A percentile compares a stretch with the other conserved stretches of the same genome.
Evolutionary conservation across 2,797 vertebrate species (phyloP).

Genomic region (Monodelphis domestica): DNA sequence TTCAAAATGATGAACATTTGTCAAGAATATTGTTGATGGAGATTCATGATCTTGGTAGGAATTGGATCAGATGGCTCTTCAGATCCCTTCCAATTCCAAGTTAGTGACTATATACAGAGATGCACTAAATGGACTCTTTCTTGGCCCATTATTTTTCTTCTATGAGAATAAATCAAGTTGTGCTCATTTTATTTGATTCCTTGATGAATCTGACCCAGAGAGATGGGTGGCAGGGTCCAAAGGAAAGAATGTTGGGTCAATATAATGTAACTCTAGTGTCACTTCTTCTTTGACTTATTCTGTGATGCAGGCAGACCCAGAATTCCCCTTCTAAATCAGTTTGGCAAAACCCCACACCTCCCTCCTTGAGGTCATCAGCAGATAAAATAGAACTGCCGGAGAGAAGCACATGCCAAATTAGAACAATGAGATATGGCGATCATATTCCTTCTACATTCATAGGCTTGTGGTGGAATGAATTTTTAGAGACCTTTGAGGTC

Average conservation of each 20-base stretch:
- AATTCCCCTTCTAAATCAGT: neutral
- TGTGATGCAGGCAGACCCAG: neutral
- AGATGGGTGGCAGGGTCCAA: neutral
- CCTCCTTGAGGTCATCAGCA: neutral
- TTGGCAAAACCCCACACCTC: neutral
- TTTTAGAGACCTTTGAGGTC: neutral
- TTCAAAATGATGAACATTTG: neutral
- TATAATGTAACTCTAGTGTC: neutral
- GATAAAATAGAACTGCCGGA: neutral
- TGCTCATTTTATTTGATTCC: neutral
- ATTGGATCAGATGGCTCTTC: neutral
- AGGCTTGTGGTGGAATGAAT: neutral
- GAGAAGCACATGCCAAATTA: neutral
- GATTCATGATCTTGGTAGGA: neutral
- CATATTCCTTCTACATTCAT: neutral
- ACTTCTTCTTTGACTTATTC: neutral
- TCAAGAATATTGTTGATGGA: neutral
- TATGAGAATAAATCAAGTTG: neutral
- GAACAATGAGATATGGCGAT: neutral
- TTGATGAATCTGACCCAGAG: neutral
- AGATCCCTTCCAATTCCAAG: neutral
- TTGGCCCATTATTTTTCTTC: neutral
- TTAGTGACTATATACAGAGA: neutral
- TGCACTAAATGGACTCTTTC: neutral
- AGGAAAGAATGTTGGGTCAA: neutral